Percentiles rank a stretch among this genome's conserved stretches.
Evolutionary conservation across 1,140 invertebrate species (phyloP).

Genomic region (Tetranychus cinnabarinus): DNA sequence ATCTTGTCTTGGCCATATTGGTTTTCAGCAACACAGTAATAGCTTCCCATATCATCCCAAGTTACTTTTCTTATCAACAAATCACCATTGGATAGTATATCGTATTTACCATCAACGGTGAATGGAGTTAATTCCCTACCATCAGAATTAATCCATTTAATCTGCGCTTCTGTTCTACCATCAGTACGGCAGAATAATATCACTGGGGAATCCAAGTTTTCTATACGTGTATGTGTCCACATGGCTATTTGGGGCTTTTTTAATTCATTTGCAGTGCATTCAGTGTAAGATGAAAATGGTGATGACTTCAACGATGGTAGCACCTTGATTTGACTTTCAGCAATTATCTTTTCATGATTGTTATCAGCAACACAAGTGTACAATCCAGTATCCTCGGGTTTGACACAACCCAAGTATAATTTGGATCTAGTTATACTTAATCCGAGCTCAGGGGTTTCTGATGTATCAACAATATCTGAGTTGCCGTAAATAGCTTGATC

Average conservation of each 20-base stretch:
- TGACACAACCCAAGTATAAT: conserved; percentile 34
- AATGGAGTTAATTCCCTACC: conserved; percentile 19
- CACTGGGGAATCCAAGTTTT: conserved; percentile 32
- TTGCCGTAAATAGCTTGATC: background rate
- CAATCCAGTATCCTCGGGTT: conserved; percentile 29
- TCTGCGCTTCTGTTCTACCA: conserved; percentile 30
- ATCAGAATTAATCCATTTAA: conserved; percentile 39
- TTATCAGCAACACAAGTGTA: conserved; percentile 47
- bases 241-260: conserved; percentile 21
- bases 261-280: background rate
- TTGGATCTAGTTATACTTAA: conserved; percentile 23
- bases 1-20: conserved; percentile 32
- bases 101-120: conserved; percentile 9
- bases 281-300: background rate
- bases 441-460: background rate
- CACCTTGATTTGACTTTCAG: conserved; percentile 17
- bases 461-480: background rate
- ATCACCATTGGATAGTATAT: conserved; percentile 42
- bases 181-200: conserved; percentile 40
- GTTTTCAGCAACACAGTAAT: conserved; percentile 45
- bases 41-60: conserved; percentile 56
- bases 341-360: conserved; percentile 28
- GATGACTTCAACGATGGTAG: background rate
- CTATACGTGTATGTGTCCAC: conserved; percentile 24
- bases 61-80: conserved; percentile 38